Percentiles rank a stretch among this genome's conserved stretches.
phyloP scores from a whole-genome alignment of 2,888 invertebrate genomes.

The Chrysolina oricalcia region DNA sequence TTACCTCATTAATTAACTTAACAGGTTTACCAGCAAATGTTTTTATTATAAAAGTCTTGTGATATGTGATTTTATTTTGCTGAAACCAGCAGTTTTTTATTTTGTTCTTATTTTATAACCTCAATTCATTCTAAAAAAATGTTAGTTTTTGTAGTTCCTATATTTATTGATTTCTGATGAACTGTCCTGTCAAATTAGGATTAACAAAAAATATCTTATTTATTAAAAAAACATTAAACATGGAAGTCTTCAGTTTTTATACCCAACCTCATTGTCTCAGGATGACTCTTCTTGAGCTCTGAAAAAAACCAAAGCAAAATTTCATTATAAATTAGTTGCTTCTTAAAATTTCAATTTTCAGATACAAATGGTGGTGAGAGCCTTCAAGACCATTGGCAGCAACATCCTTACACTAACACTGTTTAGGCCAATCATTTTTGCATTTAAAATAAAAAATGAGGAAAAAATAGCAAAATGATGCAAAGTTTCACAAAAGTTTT shows the following conservation, averaged over 20 bases:
- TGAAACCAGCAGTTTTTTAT: not conserved
- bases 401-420: too few relatives aligned
- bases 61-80: slow-evolving; percentile 11
- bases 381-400: too few relatives aligned
- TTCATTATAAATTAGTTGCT: too few relatives aligned
- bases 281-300: slow-evolving; percentile 36
- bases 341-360: too few relatives aligned
- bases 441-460: too few relatives aligned
- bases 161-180: slow-evolving; percentile 20
- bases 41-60: slow-evolving; percentile 13
- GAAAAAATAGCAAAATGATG: too few relatives aligned
- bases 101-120: slow-evolving; percentile 8
- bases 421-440: too few relatives aligned
- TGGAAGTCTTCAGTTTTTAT: not conserved
- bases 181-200: slow-evolving; percentile 17
- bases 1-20: slow-evolving; percentile 37
- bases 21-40: not conserved
- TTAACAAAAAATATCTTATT: slow-evolving; percentile 18
- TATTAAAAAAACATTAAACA: slow-evolving; percentile 24
- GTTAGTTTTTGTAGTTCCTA: slow-evolving; percentile 29
- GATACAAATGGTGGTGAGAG: too few relatives aligned
- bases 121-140: not conserved
- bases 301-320: slow-evolving; percentile 44
- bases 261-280: not conserved
- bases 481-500: too few relatives aligned